Percentiles rank a stretch among this genome's conserved stretches.
Conservation (phyloP, 2,797 vertebrate species). For the Acrossocheilus wenchowensis region DNA sequence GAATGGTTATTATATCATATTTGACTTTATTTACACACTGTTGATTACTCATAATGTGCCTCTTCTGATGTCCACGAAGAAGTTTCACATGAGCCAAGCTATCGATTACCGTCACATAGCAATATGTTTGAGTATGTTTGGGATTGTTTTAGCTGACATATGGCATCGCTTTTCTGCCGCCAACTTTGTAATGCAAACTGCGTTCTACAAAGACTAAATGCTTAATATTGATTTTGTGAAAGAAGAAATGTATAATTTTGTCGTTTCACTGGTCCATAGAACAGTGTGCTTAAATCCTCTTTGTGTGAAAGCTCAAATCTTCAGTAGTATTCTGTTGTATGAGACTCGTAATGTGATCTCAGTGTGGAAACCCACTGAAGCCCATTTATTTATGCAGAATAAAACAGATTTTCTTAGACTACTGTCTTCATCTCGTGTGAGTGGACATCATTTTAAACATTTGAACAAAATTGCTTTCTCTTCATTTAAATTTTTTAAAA, state of each 20-base stretch:
- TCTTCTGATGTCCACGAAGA: neutral
- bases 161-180: neutral
- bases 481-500: too few relatives aligned
- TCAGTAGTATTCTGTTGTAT: too few relatives aligned
- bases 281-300: neutral
- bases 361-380: too few relatives aligned
- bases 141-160: neutral
- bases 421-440: too few relatives aligned
- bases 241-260: neutral
- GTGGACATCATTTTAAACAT: too few relatives aligned
- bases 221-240: neutral
- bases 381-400: too few relatives aligned
- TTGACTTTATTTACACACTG: neutral
- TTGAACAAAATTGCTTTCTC: too few relatives aligned
- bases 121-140: neutral
- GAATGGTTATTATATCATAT: slow-evolving; percentile 1
- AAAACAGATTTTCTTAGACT: too few relatives aligned
- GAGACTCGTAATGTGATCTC: too few relatives aligned
- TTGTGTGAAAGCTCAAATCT: neutral
- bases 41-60: neutral
- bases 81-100: neutral
- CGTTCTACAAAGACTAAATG: neutral
- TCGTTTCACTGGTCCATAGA: neutral
- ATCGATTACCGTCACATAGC: neutral
- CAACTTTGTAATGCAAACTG: neutral